Evolutionary conservation across 1,140 invertebrate genomes (phyloP).

Genomic region (Teleopsis dalmanni): DNA sequence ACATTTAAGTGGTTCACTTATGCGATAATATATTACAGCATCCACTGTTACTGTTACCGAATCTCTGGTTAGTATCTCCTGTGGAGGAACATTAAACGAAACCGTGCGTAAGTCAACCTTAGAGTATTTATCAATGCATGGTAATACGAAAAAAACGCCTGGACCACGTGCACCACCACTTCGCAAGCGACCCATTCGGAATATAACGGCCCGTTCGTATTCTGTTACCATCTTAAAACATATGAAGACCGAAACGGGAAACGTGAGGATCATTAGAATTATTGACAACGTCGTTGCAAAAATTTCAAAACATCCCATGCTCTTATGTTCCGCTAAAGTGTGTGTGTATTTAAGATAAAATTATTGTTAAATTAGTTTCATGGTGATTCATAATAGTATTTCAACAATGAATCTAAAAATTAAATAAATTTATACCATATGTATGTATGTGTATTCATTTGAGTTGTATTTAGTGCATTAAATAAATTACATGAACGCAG

Average conservation of each 20-base stretch:
- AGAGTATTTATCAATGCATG: constrained; percentile 84
- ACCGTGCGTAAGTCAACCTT: constrained; percentile 77
- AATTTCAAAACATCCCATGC: constrained; percentile 64
- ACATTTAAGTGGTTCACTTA: constrained; percentile 68
- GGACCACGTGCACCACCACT: constrained; percentile 55
- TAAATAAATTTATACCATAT: no score
- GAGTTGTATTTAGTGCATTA: no score
- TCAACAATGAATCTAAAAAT: no score
- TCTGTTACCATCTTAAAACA: constrained; percentile 69
- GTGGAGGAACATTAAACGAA: constrained; percentile 52
- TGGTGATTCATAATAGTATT: no score
- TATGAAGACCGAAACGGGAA: constrained; percentile 78
- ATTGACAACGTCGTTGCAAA: constrained; percentile 73
- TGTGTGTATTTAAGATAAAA: no score
- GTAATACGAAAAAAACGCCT: constrained; percentile 81
- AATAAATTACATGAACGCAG: no score
- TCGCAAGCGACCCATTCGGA: constrained; percentile 69
- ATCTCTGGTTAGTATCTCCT: constrained; percentile 80
- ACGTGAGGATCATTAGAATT: constrained; percentile 67
- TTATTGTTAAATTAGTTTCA: no score
- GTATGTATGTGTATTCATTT: no score
- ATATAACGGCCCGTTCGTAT: constrained; percentile 85
- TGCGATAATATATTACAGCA: constrained; percentile 86
- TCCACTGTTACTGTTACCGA: constrained; percentile 89
- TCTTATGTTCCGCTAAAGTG: constrained; percentile 48